Evolutionary conservation across 2,888 invertebrate species (phyloP), one percentile per base, ranked within the genome.

Genomic region (Diloba caeruleocephala): DNA sequence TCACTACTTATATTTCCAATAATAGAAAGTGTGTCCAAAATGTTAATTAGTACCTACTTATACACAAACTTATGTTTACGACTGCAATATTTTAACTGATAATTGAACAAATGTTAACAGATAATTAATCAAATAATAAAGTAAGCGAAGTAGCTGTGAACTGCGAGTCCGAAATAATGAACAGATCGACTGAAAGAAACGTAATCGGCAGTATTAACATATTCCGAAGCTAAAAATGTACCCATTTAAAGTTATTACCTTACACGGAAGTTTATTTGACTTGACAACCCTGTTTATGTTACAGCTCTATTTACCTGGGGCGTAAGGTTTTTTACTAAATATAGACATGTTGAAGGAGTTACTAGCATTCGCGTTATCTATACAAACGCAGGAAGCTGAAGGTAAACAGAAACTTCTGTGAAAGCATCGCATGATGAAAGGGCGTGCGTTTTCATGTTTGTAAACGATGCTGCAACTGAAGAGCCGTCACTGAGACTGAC

Each of bases 321-420:
- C 38, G 39, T 57, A 61, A 63, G 48, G 49, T 61, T 64, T 67
- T 65, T 72, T 58, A 53, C 76, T 69, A 71, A 76, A 71, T 66
- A 76, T 72, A 76, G 68, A 58, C 42, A 50, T 42, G 68, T 72
- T 71, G 60, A 57, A 64, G 67, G 64, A 52, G 63, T 60, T 63
- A 58, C 65, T 44, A 59, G 38, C 58, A 56, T 68, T 52, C 36
- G 50, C 46, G 52, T 67, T 74, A 73, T 71, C 73, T 68, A 74
- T 52, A 74, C 71, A 71, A 76, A 69, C 69, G 69, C 79, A 81
- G 87, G 87, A 84, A 81, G 79, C 74, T 56, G 25, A 66, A 70
- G 59, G 77, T 85, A 87, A 88, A 88, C 88, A 87, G 64, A 55
- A 54, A 64, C 76, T 84, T 82, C 82, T 75, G 79, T 84, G 79